These are phyloP conservation scores for Heliangelus exortis DNA, from an alignment of 2,797 vertebrate species.

Conservation along the genomic window DNA sequence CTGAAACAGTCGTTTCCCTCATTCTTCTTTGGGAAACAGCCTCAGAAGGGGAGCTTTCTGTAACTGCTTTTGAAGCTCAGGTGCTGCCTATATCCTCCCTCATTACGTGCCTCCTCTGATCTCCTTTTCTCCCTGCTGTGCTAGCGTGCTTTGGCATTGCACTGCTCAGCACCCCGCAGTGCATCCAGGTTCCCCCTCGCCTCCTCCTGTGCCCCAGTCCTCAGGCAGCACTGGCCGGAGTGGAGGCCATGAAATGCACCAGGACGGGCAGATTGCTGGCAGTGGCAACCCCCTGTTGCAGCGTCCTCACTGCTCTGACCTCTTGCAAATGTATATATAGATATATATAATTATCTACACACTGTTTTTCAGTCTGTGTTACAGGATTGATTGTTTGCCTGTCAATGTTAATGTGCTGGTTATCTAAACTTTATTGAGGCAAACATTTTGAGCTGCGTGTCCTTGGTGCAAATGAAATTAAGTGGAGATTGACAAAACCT, in stretches of 20 bases:
- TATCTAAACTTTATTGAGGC: neutral
- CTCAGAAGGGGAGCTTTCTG: neutral
- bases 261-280: fast-evolving
- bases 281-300: fast-evolving
- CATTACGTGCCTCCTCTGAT: fast-evolving
- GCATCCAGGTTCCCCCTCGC: fast-evolving
- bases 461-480: neutral
- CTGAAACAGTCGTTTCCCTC: neutral
- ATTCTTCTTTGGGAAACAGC: fast-evolving
- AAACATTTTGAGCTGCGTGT: neutral
- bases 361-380: neutral
- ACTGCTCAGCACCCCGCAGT: fast-evolving
- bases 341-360: fast-evolving
- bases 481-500: neutral
- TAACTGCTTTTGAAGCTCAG: neutral
- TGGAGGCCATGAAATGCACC: fast-evolving
- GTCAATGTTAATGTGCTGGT: neutral
- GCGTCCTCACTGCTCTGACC: fast-evolving
- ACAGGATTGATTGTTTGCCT: neutral
- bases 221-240: fast-evolving
- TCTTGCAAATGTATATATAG: fast-evolving
- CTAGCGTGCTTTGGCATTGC: fast-evolving
- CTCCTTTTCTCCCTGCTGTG: neutral
- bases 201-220: neutral
- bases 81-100: fast-evolving